These are phyloP conservation scores for Sebastes vulpes DNA, from an alignment of 2,797 vertebrate genomes.

Conservation along the genomic window DNA sequence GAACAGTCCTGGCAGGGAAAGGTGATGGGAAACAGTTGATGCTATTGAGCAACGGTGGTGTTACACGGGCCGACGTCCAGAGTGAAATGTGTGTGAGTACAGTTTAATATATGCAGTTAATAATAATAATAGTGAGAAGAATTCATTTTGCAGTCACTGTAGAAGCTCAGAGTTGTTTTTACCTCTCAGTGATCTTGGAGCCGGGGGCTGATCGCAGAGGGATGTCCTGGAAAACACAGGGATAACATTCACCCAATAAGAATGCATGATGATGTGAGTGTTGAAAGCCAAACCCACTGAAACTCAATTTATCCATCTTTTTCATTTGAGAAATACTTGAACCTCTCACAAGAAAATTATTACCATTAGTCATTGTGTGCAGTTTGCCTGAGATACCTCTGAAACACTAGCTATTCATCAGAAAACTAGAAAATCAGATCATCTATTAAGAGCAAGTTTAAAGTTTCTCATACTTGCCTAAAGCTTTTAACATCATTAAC, in stretches of 20 bases:
- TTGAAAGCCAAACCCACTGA: neutral
- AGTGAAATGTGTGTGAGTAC: neutral
- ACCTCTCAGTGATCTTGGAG: slow-evolving; percentile 90
- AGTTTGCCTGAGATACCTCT: neutral
- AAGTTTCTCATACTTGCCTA: neutral
- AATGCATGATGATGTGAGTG: neutral
- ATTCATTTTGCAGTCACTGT: neutral
- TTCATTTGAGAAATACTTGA: neutral
- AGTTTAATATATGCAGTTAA: neutral
- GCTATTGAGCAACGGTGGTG: neutral
- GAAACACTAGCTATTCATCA: neutral
- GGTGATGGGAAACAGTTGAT: slow-evolving; percentile 9
- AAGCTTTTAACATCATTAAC: neutral
- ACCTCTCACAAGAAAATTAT: neutral
- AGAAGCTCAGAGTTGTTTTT: slow-evolving; percentile 34
- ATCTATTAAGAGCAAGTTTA: neutral
- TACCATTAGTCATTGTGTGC: neutral
- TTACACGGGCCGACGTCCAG: neutral
- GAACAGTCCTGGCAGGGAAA: neutral
- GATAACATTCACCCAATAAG: neutral
- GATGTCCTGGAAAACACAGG: slow-evolving; percentile 87
- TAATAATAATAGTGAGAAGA: neutral
- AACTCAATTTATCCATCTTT: neutral
- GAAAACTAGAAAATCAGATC: neutral
- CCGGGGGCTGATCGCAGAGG: slow-evolving; percentile 85